Evolutionary conservation across 1,140 invertebrate species (phyloP), one percentile per base, ranked within the genome.

Genomic region (Penaeus vannamei): DNA sequence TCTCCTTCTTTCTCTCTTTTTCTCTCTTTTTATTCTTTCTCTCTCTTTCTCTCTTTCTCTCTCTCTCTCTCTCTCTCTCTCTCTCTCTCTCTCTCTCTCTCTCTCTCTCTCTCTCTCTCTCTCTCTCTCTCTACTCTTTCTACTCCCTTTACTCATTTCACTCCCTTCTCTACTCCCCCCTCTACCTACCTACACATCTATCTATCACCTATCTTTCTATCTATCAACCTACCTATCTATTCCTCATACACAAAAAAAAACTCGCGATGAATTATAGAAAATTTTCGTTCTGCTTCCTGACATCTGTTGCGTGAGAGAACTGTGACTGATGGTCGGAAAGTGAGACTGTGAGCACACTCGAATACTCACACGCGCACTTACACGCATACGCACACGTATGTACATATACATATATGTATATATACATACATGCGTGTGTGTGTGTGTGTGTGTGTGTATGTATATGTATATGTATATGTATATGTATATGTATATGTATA

Each of bases 321-420:
- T n/a, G 42, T 26, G 66, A 72, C 32, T 26, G 66, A 72, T n/a
- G 32, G 66, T 1, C 5, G 59, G 36, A 81, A 46, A 81, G 36
- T 60, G 36, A 81, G 79, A 60, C 0, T 42, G 42, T 42, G 36
- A 81, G 42, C 36, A 42, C 36, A 42, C 36, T 42, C 36, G 8
- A 7, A 42, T 42, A 42, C 36, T 7, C 36, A 42, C 36, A 42
- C 36, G 36, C 36, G 36, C 4, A 42, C 36, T 42, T 4, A 42
- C 4, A 42, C 36, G 8, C 36, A 42, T 7, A 42, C 36, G 4
- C 36, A 7, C 8, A 42, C 36, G n/a, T 72, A 72, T 72, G n/a
- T 72, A 72, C n/a, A 72, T 72, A 72, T 72, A 72, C n/a, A 72
- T 69, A 69, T 69, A 69, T 69, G n/a, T 72, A 72, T 23, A 69